Percentiles rank a stretch among this genome's conserved stretches.
These are phyloP conservation scores for Eueides isabella DNA, from an alignment of 1,140 invertebrate species.

Conservation along the genomic window DNA sequence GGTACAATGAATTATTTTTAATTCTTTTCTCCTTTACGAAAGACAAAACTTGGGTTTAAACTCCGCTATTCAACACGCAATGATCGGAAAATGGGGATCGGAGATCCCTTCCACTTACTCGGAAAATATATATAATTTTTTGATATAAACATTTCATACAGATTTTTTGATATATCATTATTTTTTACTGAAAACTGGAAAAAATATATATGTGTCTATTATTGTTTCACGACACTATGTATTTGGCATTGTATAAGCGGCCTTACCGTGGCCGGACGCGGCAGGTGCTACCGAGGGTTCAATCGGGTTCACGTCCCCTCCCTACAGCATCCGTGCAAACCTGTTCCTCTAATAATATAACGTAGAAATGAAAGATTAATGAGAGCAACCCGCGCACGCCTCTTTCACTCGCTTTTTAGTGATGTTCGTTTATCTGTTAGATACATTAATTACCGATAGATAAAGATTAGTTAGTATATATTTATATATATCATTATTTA, in stretches of 20 bases:
- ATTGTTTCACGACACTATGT: neutral
- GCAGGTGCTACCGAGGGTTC: constrained; percentile 79
- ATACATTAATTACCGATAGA: neutral
- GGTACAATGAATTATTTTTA: too few relatives aligned
- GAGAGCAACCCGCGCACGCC: constrained; percentile 79
- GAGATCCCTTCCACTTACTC: too few relatives aligned
- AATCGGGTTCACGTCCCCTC: constrained; percentile 70
- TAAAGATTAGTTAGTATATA: too few relatives aligned
- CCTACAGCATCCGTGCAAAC: constrained; percentile 76
- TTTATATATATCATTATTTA: too few relatives aligned
- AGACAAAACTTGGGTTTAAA: too few relatives aligned
- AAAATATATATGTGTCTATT: neutral
- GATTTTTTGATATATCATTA: too few relatives aligned
- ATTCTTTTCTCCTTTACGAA: too few relatives aligned
- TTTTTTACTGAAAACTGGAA: neutral
- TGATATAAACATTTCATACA: too few relatives aligned
- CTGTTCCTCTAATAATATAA: constrained; percentile 81
- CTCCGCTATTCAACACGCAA: too few relatives aligned
- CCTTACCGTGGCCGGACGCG: constrained; percentile 61
- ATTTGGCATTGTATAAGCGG: neutral
- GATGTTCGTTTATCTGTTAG: constrained; percentile 25
- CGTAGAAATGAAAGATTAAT: constrained; percentile 81
- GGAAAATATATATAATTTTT: too few relatives aligned
- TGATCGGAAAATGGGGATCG: too few relatives aligned
- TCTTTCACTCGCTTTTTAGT: constrained; percentile 65